Conservation (phyloP, 2,888 invertebrate genomes). For the Harmothoe impar region DNA sequence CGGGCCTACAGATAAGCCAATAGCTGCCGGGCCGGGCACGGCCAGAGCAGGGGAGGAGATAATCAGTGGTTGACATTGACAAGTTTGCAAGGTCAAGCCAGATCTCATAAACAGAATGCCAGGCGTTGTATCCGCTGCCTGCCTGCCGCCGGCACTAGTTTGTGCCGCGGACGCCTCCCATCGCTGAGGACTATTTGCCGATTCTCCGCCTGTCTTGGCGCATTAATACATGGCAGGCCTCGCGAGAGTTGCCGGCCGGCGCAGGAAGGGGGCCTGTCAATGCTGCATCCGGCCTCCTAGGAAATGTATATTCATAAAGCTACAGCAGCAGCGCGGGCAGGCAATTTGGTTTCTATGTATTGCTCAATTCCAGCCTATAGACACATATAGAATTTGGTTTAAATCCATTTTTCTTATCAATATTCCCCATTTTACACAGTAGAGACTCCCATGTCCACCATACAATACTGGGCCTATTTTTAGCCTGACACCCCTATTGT, state of each 20-base stretch:
- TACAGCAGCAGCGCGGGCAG: not conserved
- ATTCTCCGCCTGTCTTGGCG: slow-evolving; percentile 55
- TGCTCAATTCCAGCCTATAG: no score
- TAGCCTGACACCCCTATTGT: not conserved
- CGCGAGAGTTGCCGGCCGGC: not conserved
- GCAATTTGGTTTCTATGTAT: not conserved
- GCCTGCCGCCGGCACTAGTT: slow-evolving; percentile 48
- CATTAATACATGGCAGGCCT: slow-evolving; percentile 46
- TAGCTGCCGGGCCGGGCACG: not conserved
- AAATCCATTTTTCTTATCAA: not conserved
- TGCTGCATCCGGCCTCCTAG: slow-evolving; percentile 30
- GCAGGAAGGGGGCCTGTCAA: not conserved
- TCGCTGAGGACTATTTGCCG: slow-evolving; percentile 45
- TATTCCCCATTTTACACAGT: not conserved
- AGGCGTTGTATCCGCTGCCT: slow-evolving; percentile 13
- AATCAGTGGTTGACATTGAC: slow-evolving; percentile 59
- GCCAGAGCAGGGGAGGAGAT: slow-evolving; percentile 20
- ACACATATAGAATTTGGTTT: not conserved
- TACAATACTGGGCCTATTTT: not conserved
- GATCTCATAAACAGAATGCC: slow-evolving; percentile 57
- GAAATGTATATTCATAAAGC: slow-evolving; percentile 62
- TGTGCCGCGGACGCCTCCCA: slow-evolving; percentile 10
- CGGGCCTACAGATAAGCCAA: slow-evolving; percentile 44
- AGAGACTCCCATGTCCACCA: not conserved
- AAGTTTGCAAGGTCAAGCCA: slow-evolving; percentile 59